These are phyloP conservation scores for Burhinus oedicnemus DNA, from an alignment of 2,113 vertebrate genomes.

Conservation along the genomic window DNA sequence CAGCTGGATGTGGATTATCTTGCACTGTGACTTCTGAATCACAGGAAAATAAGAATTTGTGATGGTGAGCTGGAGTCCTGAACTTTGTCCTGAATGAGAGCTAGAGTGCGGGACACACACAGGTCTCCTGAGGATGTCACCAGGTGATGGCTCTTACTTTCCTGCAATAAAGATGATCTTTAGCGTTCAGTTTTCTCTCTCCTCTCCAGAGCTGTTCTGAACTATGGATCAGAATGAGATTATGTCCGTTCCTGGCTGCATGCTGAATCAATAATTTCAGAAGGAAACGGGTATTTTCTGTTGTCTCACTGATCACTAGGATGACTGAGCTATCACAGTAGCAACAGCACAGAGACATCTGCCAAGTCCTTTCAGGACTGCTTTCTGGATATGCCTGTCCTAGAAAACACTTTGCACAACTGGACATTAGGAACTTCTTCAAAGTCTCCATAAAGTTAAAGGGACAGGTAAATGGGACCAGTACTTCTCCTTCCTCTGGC, in stretches of 20 bases:
- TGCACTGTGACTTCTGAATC: background rate
- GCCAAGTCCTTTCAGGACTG: background rate
- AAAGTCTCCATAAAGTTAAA: background rate
- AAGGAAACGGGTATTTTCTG: background rate
- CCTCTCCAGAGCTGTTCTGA: background rate
- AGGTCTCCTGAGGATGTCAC: background rate
- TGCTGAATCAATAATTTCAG: background rate
- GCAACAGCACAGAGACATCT: background rate
- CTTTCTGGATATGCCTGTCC: background rate
- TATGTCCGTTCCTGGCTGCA: background rate
- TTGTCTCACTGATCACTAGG: background rate
- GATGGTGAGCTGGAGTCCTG: background rate
- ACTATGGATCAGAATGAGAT: background rate
- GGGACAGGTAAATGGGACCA: background rate
- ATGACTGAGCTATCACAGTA: background rate
- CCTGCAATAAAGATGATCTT: background rate
- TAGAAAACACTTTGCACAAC: background rate
- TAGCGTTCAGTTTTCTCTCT: background rate
- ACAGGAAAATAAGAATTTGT: background rate
- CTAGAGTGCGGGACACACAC: background rate
- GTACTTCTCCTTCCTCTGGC: background rate
- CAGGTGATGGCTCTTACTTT: background rate
- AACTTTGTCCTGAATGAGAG: background rate
- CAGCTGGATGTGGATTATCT: background rate
- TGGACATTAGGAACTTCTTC: background rate